Base-by-base conservation (phyloP, 2,797 vertebrate species). In the Chiroxiphia lanceolata region DNA sequence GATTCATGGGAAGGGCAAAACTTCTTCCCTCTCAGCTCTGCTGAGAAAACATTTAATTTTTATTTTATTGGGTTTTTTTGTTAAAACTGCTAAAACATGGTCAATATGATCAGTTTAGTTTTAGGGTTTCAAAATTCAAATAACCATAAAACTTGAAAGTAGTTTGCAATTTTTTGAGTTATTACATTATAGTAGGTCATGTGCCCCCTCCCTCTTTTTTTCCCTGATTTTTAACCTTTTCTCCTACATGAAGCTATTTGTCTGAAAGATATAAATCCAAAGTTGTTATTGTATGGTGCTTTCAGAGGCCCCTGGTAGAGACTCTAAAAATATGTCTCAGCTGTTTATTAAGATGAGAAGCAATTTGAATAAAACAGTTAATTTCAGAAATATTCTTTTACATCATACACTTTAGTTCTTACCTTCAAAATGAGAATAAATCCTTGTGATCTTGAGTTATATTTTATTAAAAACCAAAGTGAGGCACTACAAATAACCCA, bases 171-270 rank as follows among this genome's bases (percentile, higher is more conserved):
- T 69, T 31, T 36, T 69, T 8, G 7, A 56, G 10, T 8, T 54
- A n/a, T n/a, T 40, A 15, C 1, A 6, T n/a, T 31, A 10, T 0
- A 40, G 8, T 8, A 47, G 3, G 0, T 50, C 16, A 1, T 51
- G 19, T 21, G 27, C 3, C 0, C 13, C 2, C 2, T 1, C 2
- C 13, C 6, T 33, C 14, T 42, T 65, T 56, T 67, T 26, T 47
- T n/a, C 14, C 21, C 25, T 23, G 6, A 3, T 26, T 29, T 54
- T 78, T 74, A 15, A 17, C 6, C 1, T 70, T 71, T 84, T 81
- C 16, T 63, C 10, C 9, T 59, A n/a, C 16, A 5, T 63, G n/a
- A 77, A 74, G 10, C 1, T 21, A 17, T 59, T 59, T 67, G 3
- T 64, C 25, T 71, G 38, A 87, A 50, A 12, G 14, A 34, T 59